Percentiles rank a stretch among this genome's conserved stretches.
These are phyloP conservation scores for Nothobranchius furzeri DNA, from an alignment of 2,113 vertebrate species.

Conservation along the genomic window DNA sequence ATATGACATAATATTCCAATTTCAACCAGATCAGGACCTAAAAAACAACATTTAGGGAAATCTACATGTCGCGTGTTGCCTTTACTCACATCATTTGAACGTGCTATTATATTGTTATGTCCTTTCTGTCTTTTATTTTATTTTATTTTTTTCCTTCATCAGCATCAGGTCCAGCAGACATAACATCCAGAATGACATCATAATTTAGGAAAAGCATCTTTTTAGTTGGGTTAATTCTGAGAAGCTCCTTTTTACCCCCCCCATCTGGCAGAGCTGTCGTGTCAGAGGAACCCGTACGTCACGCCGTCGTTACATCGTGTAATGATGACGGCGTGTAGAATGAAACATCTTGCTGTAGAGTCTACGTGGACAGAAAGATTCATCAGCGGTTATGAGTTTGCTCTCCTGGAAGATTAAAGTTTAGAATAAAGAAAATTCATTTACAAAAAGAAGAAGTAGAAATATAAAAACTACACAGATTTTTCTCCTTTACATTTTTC, in stretches of 20 bases:
- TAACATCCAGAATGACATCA: too few species aligned
- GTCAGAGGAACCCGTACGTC: not conserved
- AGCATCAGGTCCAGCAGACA: too few species aligned
- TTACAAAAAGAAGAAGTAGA: too few species aligned
- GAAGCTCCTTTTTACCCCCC: not conserved
- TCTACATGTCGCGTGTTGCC: not conserved
- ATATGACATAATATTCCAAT: not conserved
- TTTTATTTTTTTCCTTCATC: too few species aligned
- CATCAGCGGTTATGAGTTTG: not conserved
- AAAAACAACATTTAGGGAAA: too few species aligned
- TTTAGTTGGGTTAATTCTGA: not conserved
- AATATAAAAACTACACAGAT: not conserved
- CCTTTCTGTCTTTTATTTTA: too few species aligned
- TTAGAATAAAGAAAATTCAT: conserved; percentile 1
- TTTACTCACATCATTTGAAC: not conserved
- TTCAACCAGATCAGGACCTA: too few species aligned
- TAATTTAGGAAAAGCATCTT: not conserved
- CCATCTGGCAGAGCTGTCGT: conserved; percentile 3
- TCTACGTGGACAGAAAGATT: not conserved
- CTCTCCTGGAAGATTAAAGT: not conserved
- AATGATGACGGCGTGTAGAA: not conserved
- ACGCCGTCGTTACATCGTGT: not conserved
- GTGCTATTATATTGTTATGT: not conserved
- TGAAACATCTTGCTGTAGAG: not conserved
- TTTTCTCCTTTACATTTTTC: not conserved